These are phyloP conservation scores for Thomomys bottae DNA, from an alignment of 2,113 vertebrate genomes.

Conservation along the genomic window DNA sequence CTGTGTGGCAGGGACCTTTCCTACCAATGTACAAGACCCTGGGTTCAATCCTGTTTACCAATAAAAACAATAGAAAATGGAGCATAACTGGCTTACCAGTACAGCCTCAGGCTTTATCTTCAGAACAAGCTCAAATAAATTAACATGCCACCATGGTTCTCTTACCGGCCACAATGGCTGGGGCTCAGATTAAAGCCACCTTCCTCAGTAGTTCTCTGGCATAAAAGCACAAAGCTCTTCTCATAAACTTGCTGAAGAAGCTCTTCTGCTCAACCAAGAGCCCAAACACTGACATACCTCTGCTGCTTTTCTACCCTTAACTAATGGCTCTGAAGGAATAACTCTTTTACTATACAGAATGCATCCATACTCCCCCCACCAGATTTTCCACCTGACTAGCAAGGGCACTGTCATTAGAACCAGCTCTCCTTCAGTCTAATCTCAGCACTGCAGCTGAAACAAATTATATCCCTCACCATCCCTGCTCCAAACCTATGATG, in stretches of 20 bases:
- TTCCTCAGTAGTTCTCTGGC: background rate
- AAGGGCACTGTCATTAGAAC: background rate
- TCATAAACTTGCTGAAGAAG: background rate
- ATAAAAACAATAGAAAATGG: background rate
- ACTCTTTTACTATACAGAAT: background rate
- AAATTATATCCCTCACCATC: background rate
- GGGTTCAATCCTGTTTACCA: background rate
- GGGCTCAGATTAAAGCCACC: background rate
- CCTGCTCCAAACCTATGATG: background rate
- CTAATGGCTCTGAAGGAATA: background rate
- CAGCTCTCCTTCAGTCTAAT: background rate
- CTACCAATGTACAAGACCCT: background rate
- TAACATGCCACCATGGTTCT: background rate
- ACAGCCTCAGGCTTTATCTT: background rate
- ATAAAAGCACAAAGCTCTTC: background rate
- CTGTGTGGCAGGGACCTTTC: background rate
- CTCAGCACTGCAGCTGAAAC: background rate
- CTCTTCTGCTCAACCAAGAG: background rate
- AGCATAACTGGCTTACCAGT: background rate
- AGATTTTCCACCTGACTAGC: background rate
- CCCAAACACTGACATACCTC: background rate
- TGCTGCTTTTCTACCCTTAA: background rate
- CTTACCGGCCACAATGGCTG: background rate
- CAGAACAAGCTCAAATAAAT: background rate
- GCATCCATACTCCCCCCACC: no score